These are phyloP conservation scores for Thaumetopoea pityocampa DNA, from an alignment of 1,140 invertebrate species.

Conservation along the genomic window DNA sequence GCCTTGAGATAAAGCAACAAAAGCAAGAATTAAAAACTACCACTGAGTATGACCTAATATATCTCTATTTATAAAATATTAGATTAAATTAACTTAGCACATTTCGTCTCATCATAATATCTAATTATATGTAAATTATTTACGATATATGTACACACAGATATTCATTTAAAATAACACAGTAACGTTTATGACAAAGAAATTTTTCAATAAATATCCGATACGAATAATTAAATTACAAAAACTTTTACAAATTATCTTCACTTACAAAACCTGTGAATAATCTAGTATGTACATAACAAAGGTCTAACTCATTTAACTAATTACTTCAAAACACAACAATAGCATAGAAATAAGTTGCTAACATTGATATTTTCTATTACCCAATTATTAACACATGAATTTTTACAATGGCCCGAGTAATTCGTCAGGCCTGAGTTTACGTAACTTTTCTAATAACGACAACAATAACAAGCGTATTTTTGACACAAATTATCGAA, in stretches of 20 bases:
- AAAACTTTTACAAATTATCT: conserved; percentile 16
- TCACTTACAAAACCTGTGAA: conserved; percentile 6
- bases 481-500: conserved; percentile 29
- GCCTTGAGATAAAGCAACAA: no score
- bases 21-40: no score
- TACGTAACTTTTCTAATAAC: conserved; percentile 45
- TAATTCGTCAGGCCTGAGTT: conserved; percentile 30
- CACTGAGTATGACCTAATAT: not conserved
- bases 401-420: conserved; percentile 24
- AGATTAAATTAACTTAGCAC: not conserved
- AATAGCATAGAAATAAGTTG: conserved; percentile 29
- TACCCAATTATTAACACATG: conserved; percentile 36
- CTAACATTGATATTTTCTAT: conserved; percentile 36
- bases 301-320: conserved; percentile 6
- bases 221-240: conserved; percentile 1
- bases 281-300: conserved; percentile 8
- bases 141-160: not conserved
- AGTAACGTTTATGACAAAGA: not conserved
- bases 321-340: conserved; percentile 21
- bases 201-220: conserved; percentile 6
- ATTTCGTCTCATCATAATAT: conserved; percentile 1
- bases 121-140: conserved; percentile 1
- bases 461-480: conserved; percentile 41
- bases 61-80: conserved; percentile 1
- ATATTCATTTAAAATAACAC: not conserved